phyloP scores from a whole-genome alignment of 2,113 vertebrate genomes.

The Thamnophis sirtalis region DNA sequence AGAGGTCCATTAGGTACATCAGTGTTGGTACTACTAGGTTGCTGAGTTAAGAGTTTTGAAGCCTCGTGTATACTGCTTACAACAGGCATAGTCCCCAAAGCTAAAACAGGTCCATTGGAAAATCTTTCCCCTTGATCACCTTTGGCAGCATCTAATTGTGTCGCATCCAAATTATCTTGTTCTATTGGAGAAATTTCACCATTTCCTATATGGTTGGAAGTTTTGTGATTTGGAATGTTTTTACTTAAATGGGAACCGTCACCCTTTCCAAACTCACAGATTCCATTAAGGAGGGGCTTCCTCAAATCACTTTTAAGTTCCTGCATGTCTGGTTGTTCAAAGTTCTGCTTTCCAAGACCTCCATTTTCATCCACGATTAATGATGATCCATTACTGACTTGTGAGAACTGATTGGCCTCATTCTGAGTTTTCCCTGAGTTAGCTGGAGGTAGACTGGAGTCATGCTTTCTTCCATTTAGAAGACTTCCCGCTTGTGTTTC shows the following conservation, averaged over 20 bases:
- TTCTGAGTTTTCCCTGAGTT: constrained; percentile 99
- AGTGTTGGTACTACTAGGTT: constrained; percentile 76
- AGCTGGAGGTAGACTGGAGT: constrained; percentile 98
- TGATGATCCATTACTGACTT: constrained; percentile 87
- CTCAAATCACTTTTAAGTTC: constrained; percentile 85
- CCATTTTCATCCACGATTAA: constrained; percentile 81
- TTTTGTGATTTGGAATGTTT: constrained; percentile 99
- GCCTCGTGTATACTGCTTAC: constrained; percentile 72
- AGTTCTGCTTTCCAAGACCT: constrained; percentile 85
- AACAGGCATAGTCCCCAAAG: constrained; percentile 75
- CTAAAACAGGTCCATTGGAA: constrained; percentile 89
- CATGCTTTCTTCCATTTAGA: constrained; percentile 95
- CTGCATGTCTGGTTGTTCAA: constrained; percentile 73
- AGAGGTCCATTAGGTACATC: constrained; percentile 94
- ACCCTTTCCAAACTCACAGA: constrained; percentile 95
- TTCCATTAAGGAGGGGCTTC: constrained; percentile 92
- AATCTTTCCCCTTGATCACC: constrained; percentile 90
- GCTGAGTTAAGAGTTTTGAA: constrained; percentile 73
- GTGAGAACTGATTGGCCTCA: constrained; percentile 77
- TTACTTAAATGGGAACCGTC: constrained; percentile 89
- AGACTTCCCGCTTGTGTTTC: constrained; percentile 85
- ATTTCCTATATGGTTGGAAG: constrained; percentile 99
- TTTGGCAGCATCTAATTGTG: constrained; percentile 98
- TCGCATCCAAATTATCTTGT: constrained; percentile 78
- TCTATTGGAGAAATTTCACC: constrained; percentile 87